A percentile compares a stretch with the other conserved stretches of the same genome.
Conservation (phyloP, 1,140 invertebrate species). For the Caenorhabditis latens region DNA sequence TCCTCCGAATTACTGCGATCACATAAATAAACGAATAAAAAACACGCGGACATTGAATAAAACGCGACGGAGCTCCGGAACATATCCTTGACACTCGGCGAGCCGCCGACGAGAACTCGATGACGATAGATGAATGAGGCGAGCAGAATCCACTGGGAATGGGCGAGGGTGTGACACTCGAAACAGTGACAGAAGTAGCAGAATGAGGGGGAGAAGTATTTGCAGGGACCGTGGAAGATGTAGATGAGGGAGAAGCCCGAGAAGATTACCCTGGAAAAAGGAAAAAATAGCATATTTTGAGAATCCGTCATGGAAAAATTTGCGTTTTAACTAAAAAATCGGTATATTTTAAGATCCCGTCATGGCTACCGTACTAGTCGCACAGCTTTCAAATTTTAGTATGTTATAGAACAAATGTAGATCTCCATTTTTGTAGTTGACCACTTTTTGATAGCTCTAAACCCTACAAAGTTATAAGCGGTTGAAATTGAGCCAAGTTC, state of each 20-base stretch:
- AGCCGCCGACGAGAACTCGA: background rate
- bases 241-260: conserved; percentile 46
- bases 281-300: too few species aligned
- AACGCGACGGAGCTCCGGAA: background rate
- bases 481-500: too few species aligned
- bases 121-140: conserved; percentile 55
- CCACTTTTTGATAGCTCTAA: too few species aligned
- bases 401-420: too few species aligned
- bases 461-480: too few species aligned
- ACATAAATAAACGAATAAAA: background rate
- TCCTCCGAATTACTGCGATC: background rate
- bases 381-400: too few species aligned
- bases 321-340: too few species aligned
- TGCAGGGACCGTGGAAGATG: conserved; percentile 50
- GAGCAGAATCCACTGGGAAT: conserved; percentile 58
- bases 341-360: too few species aligned
- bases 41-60: conserved; percentile 8
- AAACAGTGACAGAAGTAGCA: conserved; percentile 57
- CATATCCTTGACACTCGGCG: background rate
- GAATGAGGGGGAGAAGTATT: background rate
- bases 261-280: conserved; percentile 5
- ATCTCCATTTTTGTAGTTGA: too few species aligned
- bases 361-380: too few species aligned
- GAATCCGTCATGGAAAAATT: too few species aligned
- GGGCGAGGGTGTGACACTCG: conserved; percentile 46